phyloP scores from a whole-genome alignment of 2,888 invertebrate genomes.

The Poecilobothrus nobilitatus region DNA sequence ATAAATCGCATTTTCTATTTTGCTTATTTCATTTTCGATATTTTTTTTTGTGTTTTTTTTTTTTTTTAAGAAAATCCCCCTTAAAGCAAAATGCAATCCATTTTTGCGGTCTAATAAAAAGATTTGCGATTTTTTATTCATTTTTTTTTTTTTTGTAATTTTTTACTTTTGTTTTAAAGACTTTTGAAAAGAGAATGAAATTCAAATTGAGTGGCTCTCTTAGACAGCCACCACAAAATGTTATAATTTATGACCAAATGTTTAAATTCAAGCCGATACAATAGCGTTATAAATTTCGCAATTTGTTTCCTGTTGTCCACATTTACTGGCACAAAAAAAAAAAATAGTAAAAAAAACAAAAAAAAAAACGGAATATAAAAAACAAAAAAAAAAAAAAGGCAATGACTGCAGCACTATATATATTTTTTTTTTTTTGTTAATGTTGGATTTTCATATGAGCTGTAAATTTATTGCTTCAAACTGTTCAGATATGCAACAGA shows the following conservation, averaged over 20 bases:
- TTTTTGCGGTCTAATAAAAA: neutral
- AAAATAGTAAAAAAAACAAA: too few relatives aligned
- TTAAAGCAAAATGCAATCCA: neutral
- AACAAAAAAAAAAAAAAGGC: too few relatives aligned
- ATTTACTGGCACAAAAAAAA: neutral
- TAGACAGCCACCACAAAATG: neutral
- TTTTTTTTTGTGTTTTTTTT: too few relatives aligned
- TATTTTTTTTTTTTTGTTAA: too few relatives aligned
- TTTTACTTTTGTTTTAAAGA: neutral
- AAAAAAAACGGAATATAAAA: too few relatives aligned
- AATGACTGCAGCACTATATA: too few relatives aligned
- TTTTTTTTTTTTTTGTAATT: too few relatives aligned
- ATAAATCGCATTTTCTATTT: too few relatives aligned
- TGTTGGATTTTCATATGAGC: too few relatives aligned
- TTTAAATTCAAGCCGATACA: neutral
- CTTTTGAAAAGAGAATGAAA: neutral
- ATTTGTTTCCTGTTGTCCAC: conserved; percentile 3
- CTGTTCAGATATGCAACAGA: too few relatives aligned
- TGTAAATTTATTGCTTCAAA: neutral
- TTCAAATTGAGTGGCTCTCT: neutral
- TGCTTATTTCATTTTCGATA: too few relatives aligned
- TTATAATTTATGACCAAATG: conserved; percentile 6
- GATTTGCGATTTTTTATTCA: neutral
- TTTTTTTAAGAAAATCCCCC: too few relatives aligned
- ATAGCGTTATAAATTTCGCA: conserved; percentile 6